Evolutionary conservation across 2,113 vertebrate genomes (phyloP), one percentile per base, ranked within the genome.

Genomic region (Gopherus evgoodei): DNA sequence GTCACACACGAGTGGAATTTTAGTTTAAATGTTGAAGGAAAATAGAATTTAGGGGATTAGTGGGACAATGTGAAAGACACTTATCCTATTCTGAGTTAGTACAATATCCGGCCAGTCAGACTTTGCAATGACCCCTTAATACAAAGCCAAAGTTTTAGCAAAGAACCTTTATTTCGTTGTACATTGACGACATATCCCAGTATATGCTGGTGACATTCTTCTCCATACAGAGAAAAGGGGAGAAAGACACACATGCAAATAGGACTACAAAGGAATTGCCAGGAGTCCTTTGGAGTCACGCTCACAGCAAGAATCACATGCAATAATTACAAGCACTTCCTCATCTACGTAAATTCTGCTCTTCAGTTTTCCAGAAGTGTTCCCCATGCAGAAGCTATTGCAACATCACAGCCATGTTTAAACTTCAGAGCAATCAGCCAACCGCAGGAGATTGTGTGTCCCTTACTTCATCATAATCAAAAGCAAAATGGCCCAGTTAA

Each of bases 401-500:
- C 44, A 38, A 86, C 56, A 82, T n/a, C 24, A n/a, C 16, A 12
- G 47, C 31, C n/a, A 35, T 11, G 57, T 90, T 97, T 93, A 95
- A 94, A 93, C 90, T 91, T 91, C 3, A 0, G 86, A 89, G 50
- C 42, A 90, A 93, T 90, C 88, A 82, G 50, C 16, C 54, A 21
- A 80, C 78, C 22, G 57, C 85, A 91, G 75, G 19, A 93, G 85
- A 96, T 83, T 93, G 93, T 75, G 87, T 84, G 29, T 83, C 84
- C 53, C 85, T 92, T 89, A 81, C 89, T 96, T 87, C 65, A 76
- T 86, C 44, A 27, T 35, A 87, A 87, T 89, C 78, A 92, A 93
- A 94, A 89, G 57, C 42, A 94, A 88, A 93, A 5, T 0, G 2
- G 35, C 38, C 50, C 16, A 78, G 24, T 16, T 93, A 90, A 96